These are phyloP conservation scores for Nomia melanderi DNA, from an alignment of 1,140 invertebrate species.

Conservation along the genomic window DNA sequence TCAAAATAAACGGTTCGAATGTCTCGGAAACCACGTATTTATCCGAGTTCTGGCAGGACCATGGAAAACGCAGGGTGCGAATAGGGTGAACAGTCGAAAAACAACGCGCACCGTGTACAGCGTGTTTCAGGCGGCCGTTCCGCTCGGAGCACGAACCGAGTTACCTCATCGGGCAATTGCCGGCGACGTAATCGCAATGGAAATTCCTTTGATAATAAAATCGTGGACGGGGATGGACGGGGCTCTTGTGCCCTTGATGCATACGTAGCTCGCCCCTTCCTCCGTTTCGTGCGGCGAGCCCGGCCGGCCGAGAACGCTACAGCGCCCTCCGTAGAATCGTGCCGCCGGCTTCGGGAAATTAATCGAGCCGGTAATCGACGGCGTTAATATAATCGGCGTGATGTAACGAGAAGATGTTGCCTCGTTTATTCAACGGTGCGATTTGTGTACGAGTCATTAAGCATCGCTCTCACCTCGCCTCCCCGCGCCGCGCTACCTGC, in stretches of 20 bases:
- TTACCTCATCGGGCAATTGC: neutral
- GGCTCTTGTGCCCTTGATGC: neutral
- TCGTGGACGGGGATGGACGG: no score
- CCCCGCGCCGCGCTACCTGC: neutral
- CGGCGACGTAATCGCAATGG: slow-evolving; percentile 11
- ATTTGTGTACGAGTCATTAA: slow-evolving; percentile 22
- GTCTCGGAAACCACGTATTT: no score
- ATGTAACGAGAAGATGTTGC: slow-evolving; percentile 19
- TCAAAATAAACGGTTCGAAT: no score
- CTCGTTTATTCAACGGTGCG: slow-evolving; percentile 32
- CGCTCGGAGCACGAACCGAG: neutral
- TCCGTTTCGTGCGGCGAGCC: no score
- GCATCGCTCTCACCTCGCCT: neutral
- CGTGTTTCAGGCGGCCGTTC: no score
- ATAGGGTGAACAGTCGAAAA: no score
- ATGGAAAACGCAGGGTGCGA: no score
- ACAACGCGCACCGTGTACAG: no score
- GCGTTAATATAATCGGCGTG: slow-evolving; percentile 36
- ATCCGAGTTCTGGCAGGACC: no score
- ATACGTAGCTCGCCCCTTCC: no score
- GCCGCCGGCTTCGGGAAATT: slow-evolving; percentile 1
- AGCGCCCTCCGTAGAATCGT: neutral
- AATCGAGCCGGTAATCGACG: slow-evolving; percentile 32
- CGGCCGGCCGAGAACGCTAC: no score
- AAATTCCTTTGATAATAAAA: slow-evolving; percentile 12